Evolutionary conservation across 1,140 invertebrate species (phyloP).

Genomic region (Drosophila grimshawi): DNA sequence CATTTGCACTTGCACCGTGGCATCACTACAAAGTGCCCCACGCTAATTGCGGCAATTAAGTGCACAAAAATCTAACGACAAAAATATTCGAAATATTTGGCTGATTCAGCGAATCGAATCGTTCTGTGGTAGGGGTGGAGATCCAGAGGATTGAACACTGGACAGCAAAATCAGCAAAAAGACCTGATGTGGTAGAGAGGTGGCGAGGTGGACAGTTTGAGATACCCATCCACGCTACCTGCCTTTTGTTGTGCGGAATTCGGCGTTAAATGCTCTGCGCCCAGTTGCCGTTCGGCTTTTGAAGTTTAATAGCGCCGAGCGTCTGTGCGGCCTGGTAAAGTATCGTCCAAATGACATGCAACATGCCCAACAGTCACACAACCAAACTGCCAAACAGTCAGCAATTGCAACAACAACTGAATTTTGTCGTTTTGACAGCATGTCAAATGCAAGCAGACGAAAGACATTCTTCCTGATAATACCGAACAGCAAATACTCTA

Average conservation of each 20-base stretch:
- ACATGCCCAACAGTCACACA: slow-evolving; percentile 35
- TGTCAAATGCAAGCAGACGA: slow-evolving; percentile 37
- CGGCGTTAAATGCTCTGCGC: slow-evolving; percentile 79
- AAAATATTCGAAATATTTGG: slow-evolving; percentile 49
- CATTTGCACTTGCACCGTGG: slow-evolving; percentile 73
- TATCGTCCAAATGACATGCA: slow-evolving; percentile 60
- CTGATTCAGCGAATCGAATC: slow-evolving; percentile 30
- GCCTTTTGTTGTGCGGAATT: slow-evolving; percentile 71
- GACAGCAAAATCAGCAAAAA: too few species aligned
- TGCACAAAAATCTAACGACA: slow-evolving; percentile 78
- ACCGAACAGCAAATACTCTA: slow-evolving; percentile 23
- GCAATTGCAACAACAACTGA: slow-evolving; percentile 24
- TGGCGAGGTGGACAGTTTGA: neutral
- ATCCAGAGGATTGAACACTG: neutral
- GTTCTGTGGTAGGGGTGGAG: neutral
- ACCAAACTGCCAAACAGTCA: slow-evolving; percentile 1
- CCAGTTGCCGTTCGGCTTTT: slow-evolving; percentile 71
- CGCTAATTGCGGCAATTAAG: slow-evolving; percentile 81
- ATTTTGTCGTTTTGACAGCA: slow-evolving; percentile 21
- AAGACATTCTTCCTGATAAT: neutral
- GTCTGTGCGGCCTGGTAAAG: slow-evolving; percentile 8
- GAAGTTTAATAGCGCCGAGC: slow-evolving; percentile 74
- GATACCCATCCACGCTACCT: slow-evolving; percentile 39
- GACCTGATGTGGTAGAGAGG: neutral
- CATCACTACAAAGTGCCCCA: slow-evolving; percentile 81